Base-by-base conservation (phyloP, 2,113 vertebrate genomes). In the Sialia sialis region DNA sequence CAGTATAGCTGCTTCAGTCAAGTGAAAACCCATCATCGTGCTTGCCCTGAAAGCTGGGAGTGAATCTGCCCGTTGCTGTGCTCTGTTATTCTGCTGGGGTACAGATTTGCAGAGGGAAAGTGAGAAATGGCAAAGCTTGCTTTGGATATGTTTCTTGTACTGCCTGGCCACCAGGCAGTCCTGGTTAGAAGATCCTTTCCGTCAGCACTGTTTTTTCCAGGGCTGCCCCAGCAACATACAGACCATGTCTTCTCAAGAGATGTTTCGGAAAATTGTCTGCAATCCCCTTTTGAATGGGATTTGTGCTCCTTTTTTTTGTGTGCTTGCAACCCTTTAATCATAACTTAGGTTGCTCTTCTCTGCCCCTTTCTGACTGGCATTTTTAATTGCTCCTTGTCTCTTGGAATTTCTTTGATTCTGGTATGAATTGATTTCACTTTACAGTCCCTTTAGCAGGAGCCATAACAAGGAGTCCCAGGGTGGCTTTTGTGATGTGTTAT, bases 161-260 rank as follows among this genome's bases (percentile, higher is more conserved):
- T 73, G 39, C 32, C 0, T 4, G 69, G 15, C 41, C 1, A 2
- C 20, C 1, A 5, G 58, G 22, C 30, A 1, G 1, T 19, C n/a
- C 67, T 55, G 55, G 29, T 32, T 36, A 13, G 19, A 49, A 51
- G 13, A 5, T 72, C 6, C 16, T 11, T 80, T 78, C 25, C 19
- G 21, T 30, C 58, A 5, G 18, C 14, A 6, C 8, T 60, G 8
- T 6, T 82, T 48, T 18, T 75, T 64, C 44, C 11, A 58, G 39
- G 52, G 5, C n/a, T 72, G 17, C 12, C 25, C 56, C 14, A 67
- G 11, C 19, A n/a, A 13, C 19, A 11, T 18, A 8, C 1, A 69
- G 26, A 4, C 13, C 18, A 3, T 7, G 26, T 77, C 26, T 72
- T 69, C 32, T 70, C 43, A 58, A n/a, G 36, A 48, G 36, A 26